A percentile compares a stretch with the other conserved stretches of the same genome.
phyloP scores from a whole-genome alignment of 2,797 vertebrate species.

The Borostomias antarcticus region DNA sequence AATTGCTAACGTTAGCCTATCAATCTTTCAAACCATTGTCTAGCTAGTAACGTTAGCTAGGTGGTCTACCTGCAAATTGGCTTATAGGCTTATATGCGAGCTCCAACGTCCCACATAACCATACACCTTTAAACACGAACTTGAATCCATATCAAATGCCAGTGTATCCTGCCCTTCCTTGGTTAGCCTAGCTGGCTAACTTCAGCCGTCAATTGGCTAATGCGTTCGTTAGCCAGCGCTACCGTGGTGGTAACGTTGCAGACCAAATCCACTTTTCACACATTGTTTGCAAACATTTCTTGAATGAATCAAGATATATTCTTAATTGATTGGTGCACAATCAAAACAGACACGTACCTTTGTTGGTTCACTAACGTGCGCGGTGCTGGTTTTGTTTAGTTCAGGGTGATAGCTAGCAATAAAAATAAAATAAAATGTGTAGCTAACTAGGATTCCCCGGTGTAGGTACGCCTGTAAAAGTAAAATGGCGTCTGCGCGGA shows the following conservation, averaged over 20 bases:
- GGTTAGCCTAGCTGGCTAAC: background rate
- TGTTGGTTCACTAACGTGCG: slow-evolving; percentile 38
- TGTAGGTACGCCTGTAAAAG: slow-evolving; percentile 68
- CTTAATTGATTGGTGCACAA: fast-evolving
- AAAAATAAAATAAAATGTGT: slow-evolving; percentile 38
- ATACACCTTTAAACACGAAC: too few relatives aligned
- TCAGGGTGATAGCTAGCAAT: slow-evolving; percentile 30
- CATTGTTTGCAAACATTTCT: slow-evolving; percentile 24
- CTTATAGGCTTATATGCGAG: too few relatives aligned
- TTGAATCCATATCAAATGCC: too few relatives aligned
- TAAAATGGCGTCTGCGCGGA: slow-evolving; percentile 88
- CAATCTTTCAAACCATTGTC: background rate
- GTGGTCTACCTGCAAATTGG: too few relatives aligned
- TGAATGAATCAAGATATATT: background rate
- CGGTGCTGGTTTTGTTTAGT: slow-evolving; percentile 48
- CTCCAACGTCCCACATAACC: too few relatives aligned
- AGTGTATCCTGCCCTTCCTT: too few relatives aligned
- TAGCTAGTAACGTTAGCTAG: background rate
- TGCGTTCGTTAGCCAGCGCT: background rate
- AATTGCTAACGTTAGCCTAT: too few relatives aligned
- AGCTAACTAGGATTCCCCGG: slow-evolving; percentile 44
- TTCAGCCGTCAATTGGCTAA: slow-evolving; percentile 9
- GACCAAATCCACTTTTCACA: slow-evolving; percentile 23
- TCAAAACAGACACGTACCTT: slow-evolving; percentile 55
- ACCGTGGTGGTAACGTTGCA: too few relatives aligned